Evolutionary conservation across 2,797 vertebrate genomes (phyloP).

Genomic region (Girardinus metallicus): DNA sequence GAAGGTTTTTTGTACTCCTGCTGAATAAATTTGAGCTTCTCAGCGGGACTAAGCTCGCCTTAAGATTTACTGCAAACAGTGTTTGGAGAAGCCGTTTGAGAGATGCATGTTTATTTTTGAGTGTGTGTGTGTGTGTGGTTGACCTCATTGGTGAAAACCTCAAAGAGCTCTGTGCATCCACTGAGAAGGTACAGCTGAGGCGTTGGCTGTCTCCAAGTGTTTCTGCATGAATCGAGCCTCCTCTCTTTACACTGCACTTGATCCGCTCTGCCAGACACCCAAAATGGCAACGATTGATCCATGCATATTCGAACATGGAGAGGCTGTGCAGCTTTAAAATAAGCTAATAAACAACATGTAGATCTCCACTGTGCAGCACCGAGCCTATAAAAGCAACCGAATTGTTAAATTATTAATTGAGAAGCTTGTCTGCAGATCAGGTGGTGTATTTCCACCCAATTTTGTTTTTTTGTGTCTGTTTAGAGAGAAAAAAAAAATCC

Average conservation of each 20-base stretch:
- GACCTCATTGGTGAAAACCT: constrained; percentile 66
- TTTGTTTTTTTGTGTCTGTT: not conserved
- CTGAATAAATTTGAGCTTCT: constrained; percentile 34
- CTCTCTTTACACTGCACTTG: constrained; percentile 41
- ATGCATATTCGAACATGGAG: constrained; percentile 59
- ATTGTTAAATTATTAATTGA: constrained; percentile 28
- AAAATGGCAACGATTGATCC: constrained; percentile 67
- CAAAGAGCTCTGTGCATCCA: constrained; percentile 61
- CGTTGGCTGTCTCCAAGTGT: constrained; percentile 44
- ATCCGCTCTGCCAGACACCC: constrained; percentile 47
- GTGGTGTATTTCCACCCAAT: not conserved
- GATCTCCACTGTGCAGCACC: constrained; percentile 17
- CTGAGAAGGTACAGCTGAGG: constrained; percentile 66
- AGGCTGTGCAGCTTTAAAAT: constrained; percentile 48
- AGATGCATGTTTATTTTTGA: constrained; percentile 29
- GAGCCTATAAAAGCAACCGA: constrained; percentile 15
- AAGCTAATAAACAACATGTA: constrained; percentile 34
- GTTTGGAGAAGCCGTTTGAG: constrained; percentile 38
- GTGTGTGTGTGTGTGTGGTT: constrained; percentile 13
- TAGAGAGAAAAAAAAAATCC: not conserved
- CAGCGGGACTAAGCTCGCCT: constrained; percentile 30
- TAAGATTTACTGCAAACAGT: constrained; percentile 30
- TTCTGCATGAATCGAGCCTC: constrained; percentile 53
- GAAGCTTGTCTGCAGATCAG: constrained; percentile 10
- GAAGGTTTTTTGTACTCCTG: constrained; percentile 29